phyloP scores from a whole-genome alignment of 2,888 invertebrate genomes.

The Pristionchus japonicus region DNA sequence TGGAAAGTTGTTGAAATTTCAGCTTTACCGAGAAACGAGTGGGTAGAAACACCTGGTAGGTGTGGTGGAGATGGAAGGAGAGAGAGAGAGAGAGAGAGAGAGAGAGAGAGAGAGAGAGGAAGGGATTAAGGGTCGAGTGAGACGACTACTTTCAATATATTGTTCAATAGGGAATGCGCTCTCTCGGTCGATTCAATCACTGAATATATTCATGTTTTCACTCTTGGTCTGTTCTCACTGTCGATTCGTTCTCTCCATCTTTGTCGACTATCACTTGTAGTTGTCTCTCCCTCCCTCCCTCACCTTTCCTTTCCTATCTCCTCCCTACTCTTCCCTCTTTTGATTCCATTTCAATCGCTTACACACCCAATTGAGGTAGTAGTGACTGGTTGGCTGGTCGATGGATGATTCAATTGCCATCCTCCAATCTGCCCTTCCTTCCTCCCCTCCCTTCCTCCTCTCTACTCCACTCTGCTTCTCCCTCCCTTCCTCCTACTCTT shows the following conservation, averaged over 20 bases:
- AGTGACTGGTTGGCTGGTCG: conserved; percentile 28
- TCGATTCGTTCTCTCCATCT: conserved; percentile 9
- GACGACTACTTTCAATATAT: not conserved
- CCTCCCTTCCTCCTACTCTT: not conserved
- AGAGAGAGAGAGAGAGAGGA: too few relatives aligned
- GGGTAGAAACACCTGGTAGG: not conserved
- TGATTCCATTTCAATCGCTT: conserved; percentile 33
- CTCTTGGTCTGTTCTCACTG: conserved; percentile 1
- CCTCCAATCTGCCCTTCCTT: not conserved
- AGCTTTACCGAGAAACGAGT: conserved; percentile 13
- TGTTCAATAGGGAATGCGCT: not conserved
- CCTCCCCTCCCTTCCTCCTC: conserved; percentile 14
- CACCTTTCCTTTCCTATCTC: not conserved
- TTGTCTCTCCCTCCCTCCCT: conserved; percentile 10
- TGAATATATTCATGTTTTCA: conserved; percentile 25
- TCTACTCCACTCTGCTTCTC: too few relatives aligned
- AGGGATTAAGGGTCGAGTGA: not conserved
- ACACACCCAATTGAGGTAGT: conserved; percentile 13
- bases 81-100: too few relatives aligned
- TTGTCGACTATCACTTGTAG: not conserved
- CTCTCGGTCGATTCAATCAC: not conserved
- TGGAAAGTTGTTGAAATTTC: conserved; percentile 3
- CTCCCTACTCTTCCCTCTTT: not conserved
- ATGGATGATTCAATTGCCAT: conserved; percentile 46
- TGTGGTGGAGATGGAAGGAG: not conserved